Percentiles rank a stretch among this genome's conserved stretches.
Evolutionary conservation across 2,113 vertebrate genomes (phyloP).

Genomic region (Dipodomys stephensi): DNA sequence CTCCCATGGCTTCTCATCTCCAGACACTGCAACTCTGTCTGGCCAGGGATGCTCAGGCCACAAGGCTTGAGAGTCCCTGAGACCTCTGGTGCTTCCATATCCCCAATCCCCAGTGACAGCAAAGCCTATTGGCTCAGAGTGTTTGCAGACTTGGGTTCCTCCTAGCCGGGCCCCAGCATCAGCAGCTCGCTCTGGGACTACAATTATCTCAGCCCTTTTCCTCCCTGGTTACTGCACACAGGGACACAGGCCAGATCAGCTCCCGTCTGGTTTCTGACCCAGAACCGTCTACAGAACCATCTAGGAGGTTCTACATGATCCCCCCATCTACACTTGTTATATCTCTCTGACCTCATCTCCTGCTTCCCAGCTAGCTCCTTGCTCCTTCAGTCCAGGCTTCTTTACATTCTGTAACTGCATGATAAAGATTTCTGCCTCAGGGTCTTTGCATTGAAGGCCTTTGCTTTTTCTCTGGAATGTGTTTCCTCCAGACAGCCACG

Average conservation of each 20-base stretch:
- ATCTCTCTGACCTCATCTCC: background rate
- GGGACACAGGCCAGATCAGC: background rate
- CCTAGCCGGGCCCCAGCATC: too few relatives aligned
- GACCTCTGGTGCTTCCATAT: background rate
- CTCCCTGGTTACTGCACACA: rapidly evolving
- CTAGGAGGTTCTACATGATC: background rate
- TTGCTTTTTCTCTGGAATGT: background rate
- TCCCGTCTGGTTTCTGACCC: background rate
- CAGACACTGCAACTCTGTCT: too few relatives aligned
- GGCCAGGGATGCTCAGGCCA: background rate
- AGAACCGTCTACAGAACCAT: background rate
- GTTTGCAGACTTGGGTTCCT: background rate
- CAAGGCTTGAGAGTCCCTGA: background rate
- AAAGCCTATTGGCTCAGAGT: background rate
- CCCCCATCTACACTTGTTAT: too few relatives aligned
- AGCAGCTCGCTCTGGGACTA: background rate
- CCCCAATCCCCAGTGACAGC: background rate
- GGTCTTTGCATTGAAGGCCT: background rate
- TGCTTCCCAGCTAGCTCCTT: background rate
- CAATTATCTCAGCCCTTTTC: background rate
- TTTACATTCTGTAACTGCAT: background rate
- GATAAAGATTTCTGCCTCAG: background rate
- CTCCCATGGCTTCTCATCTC: background rate
- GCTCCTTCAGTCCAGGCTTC: background rate
- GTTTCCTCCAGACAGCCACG: background rate